phyloP scores from a whole-genome alignment of 2,888 invertebrate genomes.

The Dendrolimus houi region DNA sequence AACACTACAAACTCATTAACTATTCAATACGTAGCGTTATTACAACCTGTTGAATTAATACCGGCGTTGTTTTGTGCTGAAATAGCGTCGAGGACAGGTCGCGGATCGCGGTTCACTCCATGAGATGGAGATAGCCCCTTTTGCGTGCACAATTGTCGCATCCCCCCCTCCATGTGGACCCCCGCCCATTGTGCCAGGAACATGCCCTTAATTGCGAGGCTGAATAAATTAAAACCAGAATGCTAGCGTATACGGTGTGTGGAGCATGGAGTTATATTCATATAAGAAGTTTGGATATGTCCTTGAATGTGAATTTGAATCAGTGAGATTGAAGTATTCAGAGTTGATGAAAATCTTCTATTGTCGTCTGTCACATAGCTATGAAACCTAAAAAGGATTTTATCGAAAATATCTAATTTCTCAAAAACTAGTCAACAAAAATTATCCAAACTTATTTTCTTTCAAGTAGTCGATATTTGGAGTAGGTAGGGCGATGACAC shows the following conservation, averaged over 20 bases:
- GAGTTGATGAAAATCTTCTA: too few species aligned
- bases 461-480: too few species aligned
- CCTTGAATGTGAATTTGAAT: too few species aligned
- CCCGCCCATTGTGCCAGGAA: conserved; percentile 60
- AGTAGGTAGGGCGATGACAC: too few species aligned
- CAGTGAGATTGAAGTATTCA: too few species aligned
- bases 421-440: too few species aligned
- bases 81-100: conserved; percentile 18
- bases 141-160: conserved; percentile 66
- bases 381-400: too few species aligned
- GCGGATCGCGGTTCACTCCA: conserved; percentile 29
- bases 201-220: conserved; percentile 68
- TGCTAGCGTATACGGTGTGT: conserved; percentile 47
- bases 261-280: conserved; percentile 27
- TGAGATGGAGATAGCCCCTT: conserved; percentile 62
- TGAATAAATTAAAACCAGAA: conserved; percentile 71
- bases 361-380: too few species aligned
- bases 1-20: background rate
- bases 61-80: conserved; percentile 6
- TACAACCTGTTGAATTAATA: conserved; percentile 7
- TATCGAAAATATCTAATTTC: too few species aligned
- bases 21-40: background rate
- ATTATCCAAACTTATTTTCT: too few species aligned
- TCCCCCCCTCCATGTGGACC: conserved; percentile 38
- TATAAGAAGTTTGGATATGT: too few species aligned